Evolutionary conservation across 1,140 invertebrate species (phyloP), one percentile per base, ranked within the genome.

Genomic region (Diabrotica virgifera): DNA sequence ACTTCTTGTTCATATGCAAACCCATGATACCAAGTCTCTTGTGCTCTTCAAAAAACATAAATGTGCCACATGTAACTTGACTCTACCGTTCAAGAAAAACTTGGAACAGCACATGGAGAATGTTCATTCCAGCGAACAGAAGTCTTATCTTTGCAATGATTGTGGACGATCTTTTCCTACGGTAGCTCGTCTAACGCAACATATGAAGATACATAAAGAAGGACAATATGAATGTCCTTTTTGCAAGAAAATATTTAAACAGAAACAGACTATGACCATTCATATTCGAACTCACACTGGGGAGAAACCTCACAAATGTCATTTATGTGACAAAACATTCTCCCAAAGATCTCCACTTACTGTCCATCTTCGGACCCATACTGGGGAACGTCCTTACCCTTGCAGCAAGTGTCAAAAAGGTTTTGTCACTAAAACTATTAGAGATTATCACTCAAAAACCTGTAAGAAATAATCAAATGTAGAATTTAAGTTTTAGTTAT

Each of bases 341-440:
- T 63, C 65, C 5, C 58, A 67, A 53, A 64, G 53, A n/a, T 65
- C 67, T 2, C 72, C 67, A 10, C 56, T 74, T 38, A 85, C 89
- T 59, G 88, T 90, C 10, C 91, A 93, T 78, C 86, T 90, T 67
- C 80, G 89, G 71, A 82, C 88, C 71, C 90, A 92, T 79, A 90
- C 88, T 36, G 90, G 90, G 6, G 87, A 90, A 72, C 84, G 87
- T 67, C 90, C 90, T 0, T 91, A 89, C 76, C 82, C 83, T 70
- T 92, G 90, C 74, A 79, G 81, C 53, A 81, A 84, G 52, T 92
- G 90, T 76, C 79, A 82, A 5, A 86, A 90, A 72, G 82, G 83
- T 0, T 87, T 87, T 72, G 66, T 46, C 4, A 46, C 40, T 46
- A 46, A n/a, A n/a, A 10, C 40, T 46, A 8, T 8, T 46, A 46